Evolutionary conservation across 2,888 invertebrate genomes (phyloP), one percentile per base, ranked within the genome.

Genomic region (Drosophila birchii): DNA sequence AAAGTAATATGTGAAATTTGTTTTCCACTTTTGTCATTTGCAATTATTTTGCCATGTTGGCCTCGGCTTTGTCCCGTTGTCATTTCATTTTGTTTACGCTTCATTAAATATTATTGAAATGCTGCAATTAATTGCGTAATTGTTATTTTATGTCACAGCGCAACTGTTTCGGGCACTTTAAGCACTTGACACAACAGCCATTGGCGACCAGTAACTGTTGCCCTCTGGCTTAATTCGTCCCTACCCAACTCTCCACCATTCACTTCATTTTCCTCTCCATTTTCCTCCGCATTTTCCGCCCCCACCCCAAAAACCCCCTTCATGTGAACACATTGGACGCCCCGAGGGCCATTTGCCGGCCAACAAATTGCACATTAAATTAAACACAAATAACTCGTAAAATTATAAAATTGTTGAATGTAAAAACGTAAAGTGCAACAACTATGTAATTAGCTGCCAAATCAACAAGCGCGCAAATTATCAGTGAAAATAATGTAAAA

Each of bases 71-170:
- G 75, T 60, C 23, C 26, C 67, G 81, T 71, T 81, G 88, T 76
- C 82, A 78, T 89, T 86, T 77, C 71, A 77, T 82, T 88, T 74
- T 83, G 86, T 88, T 86, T 86, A 84, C 90, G 86, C 90, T 86
- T 85, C 85, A 85, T 85, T 85, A 85, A 85, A 85, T 85, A 89
- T 85, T 89, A 85, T 85, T 88, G 88, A 88, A 85, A 88, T 89
- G 84, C 73, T 78, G 88, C 86, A 85, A 85, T 85, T 85, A 89
- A 85, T 89, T 88, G 88, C 84, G 86, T 85, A 85, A 85, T 85
- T 85, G 85, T 89, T 89, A 83, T 85, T 89, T 89, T 88, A 85
- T 86, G 88, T 88, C 68, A 59, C 64, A 54, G 23, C 75, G 60
- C 75, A 78, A 75, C 58, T 55, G 64, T 76, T 56, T 51, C 58